Evolutionary conservation across 1,140 invertebrate genomes (phyloP).

Genomic region (Lepidurus apus): DNA sequence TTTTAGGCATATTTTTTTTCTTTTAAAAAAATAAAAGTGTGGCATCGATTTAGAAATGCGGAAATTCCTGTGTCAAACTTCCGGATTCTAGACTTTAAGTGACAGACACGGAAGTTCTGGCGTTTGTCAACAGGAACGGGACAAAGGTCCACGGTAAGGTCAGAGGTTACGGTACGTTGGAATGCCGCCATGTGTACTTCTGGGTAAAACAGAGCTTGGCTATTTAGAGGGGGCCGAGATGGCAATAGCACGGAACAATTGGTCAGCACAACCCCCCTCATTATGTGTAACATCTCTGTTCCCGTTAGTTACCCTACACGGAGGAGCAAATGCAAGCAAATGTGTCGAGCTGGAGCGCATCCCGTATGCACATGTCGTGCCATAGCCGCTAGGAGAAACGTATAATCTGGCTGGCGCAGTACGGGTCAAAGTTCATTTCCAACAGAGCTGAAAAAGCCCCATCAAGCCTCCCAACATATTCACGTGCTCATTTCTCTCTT

Average conservation of each 20-base stretch:
- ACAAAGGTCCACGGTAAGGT: not conserved
- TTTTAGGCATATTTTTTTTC: too few relatives aligned
- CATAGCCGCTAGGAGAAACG: not conserved
- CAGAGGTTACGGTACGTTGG: not conserved
- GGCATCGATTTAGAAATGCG: not conserved
- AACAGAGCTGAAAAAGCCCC: not conserved
- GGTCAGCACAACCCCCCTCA: not conserved
- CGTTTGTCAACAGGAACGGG: not conserved
- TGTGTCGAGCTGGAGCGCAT: not conserved
- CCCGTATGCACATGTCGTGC: not conserved
- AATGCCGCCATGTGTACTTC: not conserved
- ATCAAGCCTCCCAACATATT: not conserved
- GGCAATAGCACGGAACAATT: not conserved
- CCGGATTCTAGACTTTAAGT: not conserved
- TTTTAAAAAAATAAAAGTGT: not conserved
- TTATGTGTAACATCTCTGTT: slow-evolving; percentile 19
- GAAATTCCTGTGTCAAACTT: not conserved
- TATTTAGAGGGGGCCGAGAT: not conserved
- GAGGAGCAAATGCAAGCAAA: not conserved
- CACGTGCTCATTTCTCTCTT: not conserved
- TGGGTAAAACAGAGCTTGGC: not conserved
- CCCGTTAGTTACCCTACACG: not conserved
- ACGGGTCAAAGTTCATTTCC: slow-evolving; percentile 3
- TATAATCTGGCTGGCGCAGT: not conserved
- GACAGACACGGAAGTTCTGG: not conserved